Evolutionary conservation across 2,797 vertebrate genomes (phyloP), one percentile per base, ranked within the genome.

Genomic region (Rhinatrema bivittatum): DNA sequence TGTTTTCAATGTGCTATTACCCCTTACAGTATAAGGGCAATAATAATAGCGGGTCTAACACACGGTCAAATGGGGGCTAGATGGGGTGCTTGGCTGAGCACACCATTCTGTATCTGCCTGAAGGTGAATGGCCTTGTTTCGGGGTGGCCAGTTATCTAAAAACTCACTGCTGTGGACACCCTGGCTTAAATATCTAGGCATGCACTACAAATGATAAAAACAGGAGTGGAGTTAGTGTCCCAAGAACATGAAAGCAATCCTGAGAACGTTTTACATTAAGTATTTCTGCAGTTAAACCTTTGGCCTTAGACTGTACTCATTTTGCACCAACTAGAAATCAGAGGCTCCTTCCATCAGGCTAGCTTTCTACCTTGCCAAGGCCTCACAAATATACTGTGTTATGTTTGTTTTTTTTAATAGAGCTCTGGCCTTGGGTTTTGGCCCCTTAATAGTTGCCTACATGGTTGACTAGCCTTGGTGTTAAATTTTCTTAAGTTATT

Each of bases 401-500:
- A 60, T 49, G 20, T 62, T 54, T 20, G 18, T 55, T 36, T 60
- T 60, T 70, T 46, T 60, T 70, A 81, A 80, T 78, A 77, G 81
- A 75, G 71, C 53, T 47, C 42, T 42, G 62, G 73, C 76, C 79
- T 81, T 82, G 77, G 77, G 70, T 75, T 81, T 75, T 69, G 68
- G 70, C 67, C 72, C 70, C 53, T 81, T 79, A 81, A 81, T 75
- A 78, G 74, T 70, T 74, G 66, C 71, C 79, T 78, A 53, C 68
- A 78, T 71, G 76, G 72, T 75, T 34, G 74, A 53, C 74, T 81
- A 75, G 77, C 68, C 70, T 72, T 71, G 72, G 77, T 73, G 77
- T 76, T 84, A 80, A 78, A 81, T 79, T 84, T 79, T 79, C 76
- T 77, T 79, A 82, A 82, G 84, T 80, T 79, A 78, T 81, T 72